A percentile compares a stretch with the other conserved stretches of the same genome.
phyloP scores from a whole-genome alignment of 2,888 invertebrate species.

The Agrotis ipsilon region DNA sequence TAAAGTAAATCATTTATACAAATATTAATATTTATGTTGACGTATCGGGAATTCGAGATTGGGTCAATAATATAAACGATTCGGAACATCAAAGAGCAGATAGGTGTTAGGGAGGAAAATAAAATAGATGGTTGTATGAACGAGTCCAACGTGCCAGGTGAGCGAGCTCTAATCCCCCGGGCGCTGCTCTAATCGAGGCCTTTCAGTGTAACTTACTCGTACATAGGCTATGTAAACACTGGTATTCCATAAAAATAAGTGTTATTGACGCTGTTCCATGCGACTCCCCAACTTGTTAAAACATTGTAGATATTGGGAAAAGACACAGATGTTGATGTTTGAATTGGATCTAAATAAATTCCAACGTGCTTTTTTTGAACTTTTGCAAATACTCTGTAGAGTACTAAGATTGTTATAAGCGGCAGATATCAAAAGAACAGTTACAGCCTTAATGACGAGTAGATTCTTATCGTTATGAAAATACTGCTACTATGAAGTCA shows the following conservation, averaged over 20 bases:
- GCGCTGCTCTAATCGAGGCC: slow-evolving; percentile 65
- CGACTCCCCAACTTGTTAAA: slow-evolving; percentile 41
- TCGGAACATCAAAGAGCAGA: slow-evolving; percentile 73
- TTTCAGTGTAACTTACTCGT: slow-evolving; percentile 60
- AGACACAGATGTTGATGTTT: slow-evolving; percentile 16
- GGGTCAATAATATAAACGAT: slow-evolving; percentile 72
- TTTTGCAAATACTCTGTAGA: not conserved
- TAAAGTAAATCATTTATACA: slow-evolving; percentile 47
- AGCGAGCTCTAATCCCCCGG: slow-evolving; percentile 67
- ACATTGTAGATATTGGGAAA: slow-evolving; percentile 11
- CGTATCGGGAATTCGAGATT: slow-evolving; percentile 68
- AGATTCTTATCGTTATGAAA: not conserved
- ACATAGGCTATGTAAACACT: slow-evolving; percentile 43
- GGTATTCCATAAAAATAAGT: slow-evolving; percentile 52
- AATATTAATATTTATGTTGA: slow-evolving; percentile 60
- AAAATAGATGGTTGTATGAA: slow-evolving; percentile 72
- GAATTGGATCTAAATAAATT: slow-evolving; percentile 15
- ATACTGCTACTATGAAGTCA: slow-evolving; percentile 3
- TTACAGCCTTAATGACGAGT: not conserved
- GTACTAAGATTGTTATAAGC: not conserved
- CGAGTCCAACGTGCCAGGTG: slow-evolving; percentile 69
- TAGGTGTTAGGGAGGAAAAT: slow-evolving; percentile 67
- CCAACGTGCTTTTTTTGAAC: not conserved
- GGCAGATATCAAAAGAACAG: not conserved
- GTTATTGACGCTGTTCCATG: slow-evolving; percentile 40